Conservation (phyloP, 2,113 vertebrate genomes). For the Carassius carassius region DNA sequence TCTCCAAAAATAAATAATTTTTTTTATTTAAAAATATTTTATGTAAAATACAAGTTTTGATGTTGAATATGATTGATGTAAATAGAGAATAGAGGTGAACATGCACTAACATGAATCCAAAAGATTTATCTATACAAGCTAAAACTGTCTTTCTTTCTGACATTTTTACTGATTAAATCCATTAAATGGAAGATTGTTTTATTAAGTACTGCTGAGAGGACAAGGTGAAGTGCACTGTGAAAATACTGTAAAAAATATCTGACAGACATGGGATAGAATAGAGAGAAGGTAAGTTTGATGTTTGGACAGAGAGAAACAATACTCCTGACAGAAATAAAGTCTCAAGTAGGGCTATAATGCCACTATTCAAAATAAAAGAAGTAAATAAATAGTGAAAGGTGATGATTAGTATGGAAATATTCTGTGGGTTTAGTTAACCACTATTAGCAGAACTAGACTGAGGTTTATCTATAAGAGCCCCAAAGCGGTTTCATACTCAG, state of each 20-base stretch:
- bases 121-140: neutral
- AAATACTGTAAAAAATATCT: too few relatives aligned
- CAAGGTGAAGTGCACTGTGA: too few relatives aligned
- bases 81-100: too few relatives aligned
- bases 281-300: neutral
- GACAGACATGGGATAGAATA: neutral
- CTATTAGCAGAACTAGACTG: constrained; percentile 23
- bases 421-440: too few relatives aligned
- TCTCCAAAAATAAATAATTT: too few relatives aligned
- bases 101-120: neutral
- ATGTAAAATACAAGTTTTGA: too few relatives aligned
- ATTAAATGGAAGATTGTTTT: neutral
- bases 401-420: neutral
- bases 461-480: constrained; percentile 8
- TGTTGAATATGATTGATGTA: neutral
- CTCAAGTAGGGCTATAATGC: neutral
- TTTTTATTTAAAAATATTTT: too few relatives aligned
- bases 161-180: neutral
- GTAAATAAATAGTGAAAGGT: neutral
- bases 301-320: neutral
- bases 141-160: neutral
- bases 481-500: constrained; percentile 25
- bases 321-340: neutral
- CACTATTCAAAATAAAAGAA: neutral
- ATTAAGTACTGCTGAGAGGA: neutral